Conservation (phyloP, 2,888 invertebrate genomes). For the Frankliniella intonsa region DNA sequence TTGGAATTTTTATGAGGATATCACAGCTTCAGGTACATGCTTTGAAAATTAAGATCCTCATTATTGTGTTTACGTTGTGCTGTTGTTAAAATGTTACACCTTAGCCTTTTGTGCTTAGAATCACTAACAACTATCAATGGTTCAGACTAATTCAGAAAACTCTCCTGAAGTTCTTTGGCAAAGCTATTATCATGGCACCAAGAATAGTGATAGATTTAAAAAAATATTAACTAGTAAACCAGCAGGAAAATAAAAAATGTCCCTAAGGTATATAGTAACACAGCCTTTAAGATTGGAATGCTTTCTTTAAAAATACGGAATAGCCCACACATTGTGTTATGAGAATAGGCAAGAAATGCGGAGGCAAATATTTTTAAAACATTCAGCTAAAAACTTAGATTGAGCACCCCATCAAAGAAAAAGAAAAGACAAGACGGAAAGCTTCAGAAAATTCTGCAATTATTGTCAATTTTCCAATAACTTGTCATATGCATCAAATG, state of each 20-base stretch:
- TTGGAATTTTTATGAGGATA: neutral
- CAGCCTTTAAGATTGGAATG: slow-evolving; percentile 9
- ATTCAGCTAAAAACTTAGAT: neutral
- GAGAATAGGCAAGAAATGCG: neutral
- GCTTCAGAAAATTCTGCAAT: neutral
- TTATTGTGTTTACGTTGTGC: neutral
- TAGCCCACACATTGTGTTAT: neutral
- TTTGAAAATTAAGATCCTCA: neutral
- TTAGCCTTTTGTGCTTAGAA: neutral
- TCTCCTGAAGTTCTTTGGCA: neutral
- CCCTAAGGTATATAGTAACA: neutral
- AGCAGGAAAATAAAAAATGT: neutral
- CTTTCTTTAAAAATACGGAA: neutral
- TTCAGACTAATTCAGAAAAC: neutral
- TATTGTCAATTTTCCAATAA: neutral
- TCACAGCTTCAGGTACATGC: slow-evolving; percentile 19
- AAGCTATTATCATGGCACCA: neutral
- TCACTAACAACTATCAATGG: neutral
- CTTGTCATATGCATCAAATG: neutral
- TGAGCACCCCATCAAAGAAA: neutral
- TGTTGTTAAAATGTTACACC: neutral
- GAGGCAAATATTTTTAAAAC: neutral
- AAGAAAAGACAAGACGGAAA: neutral
- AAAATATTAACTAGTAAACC: neutral
- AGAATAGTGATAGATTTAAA: neutral